Evolutionary conservation across 2,113 vertebrate genomes (phyloP).

Genomic region (Rutilus rutilus): DNA sequence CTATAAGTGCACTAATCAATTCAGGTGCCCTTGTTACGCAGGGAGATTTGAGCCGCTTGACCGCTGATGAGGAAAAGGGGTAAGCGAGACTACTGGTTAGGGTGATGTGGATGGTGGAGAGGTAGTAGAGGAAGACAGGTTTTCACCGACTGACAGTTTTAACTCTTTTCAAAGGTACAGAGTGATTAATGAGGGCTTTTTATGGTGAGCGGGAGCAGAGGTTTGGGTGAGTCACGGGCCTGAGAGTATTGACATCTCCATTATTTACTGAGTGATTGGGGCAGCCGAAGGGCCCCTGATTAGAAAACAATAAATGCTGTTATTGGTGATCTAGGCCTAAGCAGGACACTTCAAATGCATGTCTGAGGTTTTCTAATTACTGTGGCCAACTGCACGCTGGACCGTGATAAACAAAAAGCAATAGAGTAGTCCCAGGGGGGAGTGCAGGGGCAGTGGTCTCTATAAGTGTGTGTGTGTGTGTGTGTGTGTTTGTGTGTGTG

Average conservation of each 20-base stretch:
- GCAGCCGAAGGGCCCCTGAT: constrained; percentile 78
- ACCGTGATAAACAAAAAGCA: constrained; percentile 68
- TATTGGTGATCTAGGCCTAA: constrained; percentile 74
- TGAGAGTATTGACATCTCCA: constrained; percentile 79
- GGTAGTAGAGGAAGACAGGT: constrained; percentile 49
- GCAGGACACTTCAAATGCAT: constrained; percentile 74
- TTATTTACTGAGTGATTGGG: constrained; percentile 80
- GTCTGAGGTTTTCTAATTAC: constrained; percentile 74
- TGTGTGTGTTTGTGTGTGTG: not conserved
- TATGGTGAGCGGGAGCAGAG: constrained; percentile 62
- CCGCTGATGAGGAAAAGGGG: constrained; percentile 66
- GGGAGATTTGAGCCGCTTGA: constrained; percentile 76
- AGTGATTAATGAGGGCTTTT: constrained; percentile 78
- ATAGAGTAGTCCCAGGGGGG: constrained; percentile 54
- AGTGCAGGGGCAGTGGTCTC: constrained; percentile 10
- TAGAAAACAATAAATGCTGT: constrained; percentile 82
- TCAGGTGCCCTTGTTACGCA: constrained; percentile 73
- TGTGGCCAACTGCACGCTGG: constrained; percentile 66
- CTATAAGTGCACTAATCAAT: constrained; percentile 79
- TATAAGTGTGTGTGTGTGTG: constrained; percentile 22
- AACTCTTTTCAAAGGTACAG: constrained; percentile 73
- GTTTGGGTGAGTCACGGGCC: constrained; percentile 70
- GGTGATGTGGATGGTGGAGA: constrained; percentile 32
- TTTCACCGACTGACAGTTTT: constrained; percentile 69
- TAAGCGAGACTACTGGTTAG: constrained; percentile 31